A percentile compares a stretch with the other conserved stretches of the same genome.
phyloP scores from a whole-genome alignment of 1,140 invertebrate species.

The Hycleus phaleratus region DNA sequence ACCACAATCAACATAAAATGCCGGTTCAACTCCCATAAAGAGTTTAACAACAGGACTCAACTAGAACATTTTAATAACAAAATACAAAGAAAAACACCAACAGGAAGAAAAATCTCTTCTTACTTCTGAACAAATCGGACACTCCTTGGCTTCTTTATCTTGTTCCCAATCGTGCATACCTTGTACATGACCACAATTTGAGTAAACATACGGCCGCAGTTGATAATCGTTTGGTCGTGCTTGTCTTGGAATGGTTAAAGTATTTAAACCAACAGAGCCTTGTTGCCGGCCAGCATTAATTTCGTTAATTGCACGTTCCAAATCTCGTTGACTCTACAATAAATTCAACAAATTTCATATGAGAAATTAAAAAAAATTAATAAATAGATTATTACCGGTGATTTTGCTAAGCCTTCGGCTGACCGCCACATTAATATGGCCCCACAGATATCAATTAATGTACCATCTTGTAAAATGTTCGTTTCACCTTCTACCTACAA shows the following conservation, averaged over 20 bases:
- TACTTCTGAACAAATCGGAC: constrained; percentile 88
- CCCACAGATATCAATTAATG: constrained; percentile 97
- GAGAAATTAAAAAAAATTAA: constrained; percentile 43
- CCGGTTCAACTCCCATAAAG: constrained; percentile 92
- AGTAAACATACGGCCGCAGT: constrained; percentile 94
- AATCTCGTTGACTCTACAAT: constrained; percentile 74
- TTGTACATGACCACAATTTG: constrained; percentile 98
- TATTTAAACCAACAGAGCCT: constrained; percentile 97
- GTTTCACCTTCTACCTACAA: constrained; percentile 68
- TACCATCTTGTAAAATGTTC: constrained; percentile 92
- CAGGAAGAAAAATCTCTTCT: not conserved
- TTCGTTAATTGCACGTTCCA: constrained; percentile 90
- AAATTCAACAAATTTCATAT: constrained; percentile 54
- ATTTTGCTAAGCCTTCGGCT: constrained; percentile 87
- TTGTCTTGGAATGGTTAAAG: constrained; percentile 91
- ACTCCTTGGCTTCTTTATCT: constrained; percentile 75
- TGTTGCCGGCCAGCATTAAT: constrained; percentile 97
- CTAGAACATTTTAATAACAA: constrained; percentile 34
- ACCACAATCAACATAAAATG: constrained; percentile 90
- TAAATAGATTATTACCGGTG: constrained; percentile 70
- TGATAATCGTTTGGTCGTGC: constrained; percentile 66
- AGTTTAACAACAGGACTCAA: constrained; percentile 78
- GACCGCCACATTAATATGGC: constrained; percentile 98
- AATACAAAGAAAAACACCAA: too few relatives aligned
- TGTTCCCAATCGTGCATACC: constrained; percentile 79